Percentiles rank a stretch among this genome's conserved stretches.
phyloP scores from a whole-genome alignment of 2,797 vertebrate species.

The Megalops cyprinoides region DNA sequence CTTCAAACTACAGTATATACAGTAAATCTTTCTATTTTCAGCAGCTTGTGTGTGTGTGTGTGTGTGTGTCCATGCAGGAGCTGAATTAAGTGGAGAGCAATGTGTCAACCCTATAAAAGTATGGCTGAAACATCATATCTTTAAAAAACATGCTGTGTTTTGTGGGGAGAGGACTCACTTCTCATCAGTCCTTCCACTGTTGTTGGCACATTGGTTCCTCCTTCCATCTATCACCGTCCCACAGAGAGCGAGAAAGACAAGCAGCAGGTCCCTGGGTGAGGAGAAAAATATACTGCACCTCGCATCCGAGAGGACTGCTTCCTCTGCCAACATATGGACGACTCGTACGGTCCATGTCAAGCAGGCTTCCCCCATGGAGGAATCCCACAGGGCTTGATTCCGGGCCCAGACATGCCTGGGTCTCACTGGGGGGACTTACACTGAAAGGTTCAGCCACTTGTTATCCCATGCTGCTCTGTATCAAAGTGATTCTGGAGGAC shows the following conservation, averaged over 20 bases:
- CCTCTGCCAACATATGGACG: constrained; percentile 64
- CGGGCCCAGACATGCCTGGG: not conserved
- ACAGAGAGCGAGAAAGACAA: constrained; percentile 44
- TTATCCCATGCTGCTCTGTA: too few species aligned
- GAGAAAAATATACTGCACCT: constrained; percentile 66
- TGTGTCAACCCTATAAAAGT: too few species aligned
- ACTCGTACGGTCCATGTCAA: constrained; percentile 43
- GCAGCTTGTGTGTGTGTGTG: too few species aligned
- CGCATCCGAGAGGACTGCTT: constrained; percentile 60
- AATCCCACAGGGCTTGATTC: not conserved
- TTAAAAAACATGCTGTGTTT: constrained; percentile 1
- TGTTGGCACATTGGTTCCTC: constrained; percentile 48
- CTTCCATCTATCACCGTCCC: constrained; percentile 61
- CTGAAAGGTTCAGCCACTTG: too few species aligned
- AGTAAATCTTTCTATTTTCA: too few species aligned
- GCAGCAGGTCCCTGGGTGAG: constrained; percentile 49
- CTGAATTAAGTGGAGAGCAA: too few species aligned
- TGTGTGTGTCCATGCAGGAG: too few species aligned
- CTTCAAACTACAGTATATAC: too few species aligned
- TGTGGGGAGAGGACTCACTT: constrained; percentile 28
- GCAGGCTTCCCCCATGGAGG: too few species aligned
- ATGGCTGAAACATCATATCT: not conserved
- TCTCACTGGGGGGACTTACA: too few species aligned
- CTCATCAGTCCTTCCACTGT: constrained; percentile 44
- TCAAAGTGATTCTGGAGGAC: too few species aligned